Evolutionary conservation across 2,113 vertebrate species (phyloP).

Genomic region (Hemiscyllium ocellatum): DNA sequence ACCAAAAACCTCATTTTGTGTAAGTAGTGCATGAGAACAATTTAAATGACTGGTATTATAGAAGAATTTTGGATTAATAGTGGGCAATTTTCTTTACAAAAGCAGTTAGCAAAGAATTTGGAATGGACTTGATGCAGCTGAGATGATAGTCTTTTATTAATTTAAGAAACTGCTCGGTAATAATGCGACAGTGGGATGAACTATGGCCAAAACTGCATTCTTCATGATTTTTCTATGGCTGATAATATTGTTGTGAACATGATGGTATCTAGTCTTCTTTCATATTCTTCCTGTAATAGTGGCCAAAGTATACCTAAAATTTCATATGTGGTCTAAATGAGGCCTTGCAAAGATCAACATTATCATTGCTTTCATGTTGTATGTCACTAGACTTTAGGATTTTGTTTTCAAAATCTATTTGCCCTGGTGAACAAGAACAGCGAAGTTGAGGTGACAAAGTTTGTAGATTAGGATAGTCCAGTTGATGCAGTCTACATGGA

Average conservation of each 20-base stretch:
- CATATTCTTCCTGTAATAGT: background rate
- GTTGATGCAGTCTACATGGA: no score
- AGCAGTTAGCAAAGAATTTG: background rate
- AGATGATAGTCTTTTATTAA: background rate
- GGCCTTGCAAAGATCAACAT: background rate
- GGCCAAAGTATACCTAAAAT: background rate
- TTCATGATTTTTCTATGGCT: background rate
- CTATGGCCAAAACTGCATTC: background rate
- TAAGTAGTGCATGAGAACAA: background rate
- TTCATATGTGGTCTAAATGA: background rate
- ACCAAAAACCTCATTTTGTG: background rate
- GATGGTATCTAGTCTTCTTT: background rate
- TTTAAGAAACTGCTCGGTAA: background rate
- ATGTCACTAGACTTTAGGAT: background rate
- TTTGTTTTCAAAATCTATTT: background rate
- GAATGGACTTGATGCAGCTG: background rate
- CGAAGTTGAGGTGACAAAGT: background rate
- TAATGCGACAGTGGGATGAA: background rate
- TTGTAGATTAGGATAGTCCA: no score
- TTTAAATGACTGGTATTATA: background rate
- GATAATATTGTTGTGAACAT: no score
- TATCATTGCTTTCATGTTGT: background rate
- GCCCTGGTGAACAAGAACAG: background rate
- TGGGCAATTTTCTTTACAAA: background rate
- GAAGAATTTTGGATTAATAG: background rate